phyloP scores from a whole-genome alignment of 2,113 vertebrate genomes.

The Brachypteracias leptosomus region DNA sequence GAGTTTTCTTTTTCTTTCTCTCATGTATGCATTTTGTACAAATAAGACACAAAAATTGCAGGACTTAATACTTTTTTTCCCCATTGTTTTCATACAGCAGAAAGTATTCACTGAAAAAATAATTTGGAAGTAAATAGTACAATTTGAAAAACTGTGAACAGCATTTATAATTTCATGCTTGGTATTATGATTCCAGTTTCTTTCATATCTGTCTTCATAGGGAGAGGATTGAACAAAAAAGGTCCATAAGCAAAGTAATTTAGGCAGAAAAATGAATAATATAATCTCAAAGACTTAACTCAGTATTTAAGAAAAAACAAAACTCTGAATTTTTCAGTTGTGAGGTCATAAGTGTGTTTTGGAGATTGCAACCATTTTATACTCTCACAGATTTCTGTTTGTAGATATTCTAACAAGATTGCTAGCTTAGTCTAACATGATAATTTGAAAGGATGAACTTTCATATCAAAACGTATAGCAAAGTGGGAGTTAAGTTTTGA shows the following conservation, averaged over 20 bases:
- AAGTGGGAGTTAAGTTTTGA: conserved; percentile 57
- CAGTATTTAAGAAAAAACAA: conserved; percentile 1
- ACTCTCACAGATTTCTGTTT: conserved; percentile 6
- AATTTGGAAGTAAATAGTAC: neutral
- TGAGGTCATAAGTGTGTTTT: neutral
- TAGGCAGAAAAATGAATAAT: neutral
- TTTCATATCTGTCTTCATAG: neutral
- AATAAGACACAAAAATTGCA: neutral
- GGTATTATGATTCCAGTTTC: neutral
- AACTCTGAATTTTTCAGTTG: neutral
- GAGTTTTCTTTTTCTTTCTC: neutral
- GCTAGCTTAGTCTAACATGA: conserved; percentile 48
- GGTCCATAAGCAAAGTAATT: neutral
- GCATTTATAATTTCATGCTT: neutral
- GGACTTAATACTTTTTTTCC: neutral
- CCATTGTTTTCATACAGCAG: neutral
- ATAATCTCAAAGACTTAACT: neutral
- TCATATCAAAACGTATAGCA: conserved; percentile 19
- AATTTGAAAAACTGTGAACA: neutral
- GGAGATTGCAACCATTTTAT: neutral
- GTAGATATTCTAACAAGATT: conserved; percentile 10
- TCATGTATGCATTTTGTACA: neutral
- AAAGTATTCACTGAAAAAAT: neutral
- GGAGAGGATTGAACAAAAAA: neutral
- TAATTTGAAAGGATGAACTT: conserved; percentile 53